A percentile compares a stretch with the other conserved stretches of the same genome.
These are phyloP conservation scores for Petroica traversi DNA, from an alignment of 2,113 vertebrate species.

Conservation along the genomic window DNA sequence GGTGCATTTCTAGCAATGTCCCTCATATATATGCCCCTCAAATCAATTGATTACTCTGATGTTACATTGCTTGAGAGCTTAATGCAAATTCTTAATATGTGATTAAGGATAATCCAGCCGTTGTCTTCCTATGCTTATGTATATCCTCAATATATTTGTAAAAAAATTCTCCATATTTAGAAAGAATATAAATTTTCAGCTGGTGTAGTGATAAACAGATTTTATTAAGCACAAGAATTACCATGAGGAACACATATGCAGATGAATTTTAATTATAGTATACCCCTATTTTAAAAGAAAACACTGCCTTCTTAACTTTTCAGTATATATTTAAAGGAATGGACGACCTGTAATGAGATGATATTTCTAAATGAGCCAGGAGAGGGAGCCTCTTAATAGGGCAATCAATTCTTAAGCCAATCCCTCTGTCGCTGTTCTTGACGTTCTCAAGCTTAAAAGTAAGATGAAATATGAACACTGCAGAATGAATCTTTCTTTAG, in stretches of 20 bases:
- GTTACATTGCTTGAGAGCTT: constrained; percentile 54
- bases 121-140: constrained; percentile 38
- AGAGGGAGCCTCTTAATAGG: constrained; percentile 50
- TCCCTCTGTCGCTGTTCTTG: not conserved
- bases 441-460: not conserved
- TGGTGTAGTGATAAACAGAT: not conserved
- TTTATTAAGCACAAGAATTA: not conserved
- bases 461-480: not conserved
- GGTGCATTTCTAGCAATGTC: constrained; percentile 15
- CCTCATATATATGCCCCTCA: not conserved
- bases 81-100: constrained; percentile 32
- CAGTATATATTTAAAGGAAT: not conserved
- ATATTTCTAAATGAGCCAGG: not conserved
- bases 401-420: not conserved
- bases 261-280: not conserved
- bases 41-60: constrained; percentile 59
- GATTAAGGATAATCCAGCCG: constrained; percentile 43
- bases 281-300: not conserved
- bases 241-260: not conserved
- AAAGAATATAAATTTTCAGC: constrained; percentile 40
- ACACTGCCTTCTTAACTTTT: not conserved
- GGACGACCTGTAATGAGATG: not conserved
- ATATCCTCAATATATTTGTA: not conserved
- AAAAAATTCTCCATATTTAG: not conserved
- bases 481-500: constrained; percentile 22